These are phyloP conservation scores for Formicarius rufipectus DNA, from an alignment of 2,113 vertebrate genomes.

Conservation along the genomic window DNA sequence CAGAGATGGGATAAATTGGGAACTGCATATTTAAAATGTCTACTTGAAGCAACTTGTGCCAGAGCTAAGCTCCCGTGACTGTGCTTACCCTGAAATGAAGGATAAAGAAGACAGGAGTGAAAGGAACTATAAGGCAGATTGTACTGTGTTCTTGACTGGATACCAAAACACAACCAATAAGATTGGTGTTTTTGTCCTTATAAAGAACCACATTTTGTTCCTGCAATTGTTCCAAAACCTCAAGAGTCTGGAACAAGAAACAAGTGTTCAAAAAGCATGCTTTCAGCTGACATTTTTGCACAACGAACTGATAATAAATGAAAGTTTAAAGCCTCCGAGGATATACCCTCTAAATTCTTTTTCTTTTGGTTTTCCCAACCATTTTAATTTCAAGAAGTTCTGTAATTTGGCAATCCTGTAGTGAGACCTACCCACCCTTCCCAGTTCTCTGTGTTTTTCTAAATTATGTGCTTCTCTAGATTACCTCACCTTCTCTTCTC, in stretches of 20 bases:
- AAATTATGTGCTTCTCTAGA: background rate
- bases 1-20: background rate
- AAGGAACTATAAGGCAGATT: background rate
- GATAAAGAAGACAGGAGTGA: background rate
- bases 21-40: background rate
- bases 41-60: background rate
- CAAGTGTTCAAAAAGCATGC: rapidly evolving
- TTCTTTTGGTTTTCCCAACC: background rate
- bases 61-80: background rate
- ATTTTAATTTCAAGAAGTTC: background rate
- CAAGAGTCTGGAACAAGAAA: background rate
- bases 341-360: background rate
- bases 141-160: background rate
- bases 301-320: background rate
- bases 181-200: background rate
- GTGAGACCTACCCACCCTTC: background rate
- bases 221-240: background rate
- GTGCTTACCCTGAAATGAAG: background rate
- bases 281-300: background rate
- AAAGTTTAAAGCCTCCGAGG: background rate
- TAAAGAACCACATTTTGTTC: background rate
- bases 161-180: background rate
- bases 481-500: background rate
- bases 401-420: background rate
- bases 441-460: rapidly evolving